Base-by-base conservation (phyloP, 2,797 vertebrate genomes). In the Pipistrellus kuhlii region DNA sequence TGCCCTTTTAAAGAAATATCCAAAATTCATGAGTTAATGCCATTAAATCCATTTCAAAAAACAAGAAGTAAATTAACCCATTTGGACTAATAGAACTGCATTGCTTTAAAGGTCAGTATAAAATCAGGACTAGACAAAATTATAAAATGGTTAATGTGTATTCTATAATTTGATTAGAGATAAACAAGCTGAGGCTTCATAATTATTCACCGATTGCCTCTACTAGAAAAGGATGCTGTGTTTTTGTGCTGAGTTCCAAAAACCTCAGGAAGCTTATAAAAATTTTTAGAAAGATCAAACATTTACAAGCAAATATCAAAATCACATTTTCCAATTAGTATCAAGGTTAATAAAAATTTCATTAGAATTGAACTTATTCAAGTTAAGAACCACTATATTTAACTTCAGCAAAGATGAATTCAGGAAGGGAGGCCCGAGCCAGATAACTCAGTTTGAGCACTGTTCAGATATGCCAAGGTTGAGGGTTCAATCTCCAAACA, bases 231-330 rank as follows among this genome's bases (percentile, higher is more conserved):
- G 30, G 76, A 51, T 18, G 83, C 2, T 71, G 64, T 3, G 20
- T 90, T 78, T 78, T 85, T 72, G 21, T 48, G 27, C 25, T 66
- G 4, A 90, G 35, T 88, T 93, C 6, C 69, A 88, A 90, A 90
- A 90, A 35, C n/a, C 32, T 69, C n/a, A 69, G 30, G 15, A 90
- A 93, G 46, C 53, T 93, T n/a, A 59, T 2, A 51, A 72, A 85
- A 88, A 64, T 88, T 46, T 87, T 77, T 89, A 46, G 38, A 93
- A 88, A 95, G 55, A 85, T 51, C 38, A 80, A 84, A 71, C 55
- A 82, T 73, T 94, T 44, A 92, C n/a, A 57, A 93, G 91, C 48
- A 85, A 88, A 83, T 93, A 82, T 69, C 35, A 57, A 81, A 92
- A 93, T 89, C 27, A 88, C 17, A 88, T 91, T 73, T 68, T 38